Conservation (phyloP, 2,888 invertebrate genomes). For the Thysanoteuthis rhombus region DNA sequence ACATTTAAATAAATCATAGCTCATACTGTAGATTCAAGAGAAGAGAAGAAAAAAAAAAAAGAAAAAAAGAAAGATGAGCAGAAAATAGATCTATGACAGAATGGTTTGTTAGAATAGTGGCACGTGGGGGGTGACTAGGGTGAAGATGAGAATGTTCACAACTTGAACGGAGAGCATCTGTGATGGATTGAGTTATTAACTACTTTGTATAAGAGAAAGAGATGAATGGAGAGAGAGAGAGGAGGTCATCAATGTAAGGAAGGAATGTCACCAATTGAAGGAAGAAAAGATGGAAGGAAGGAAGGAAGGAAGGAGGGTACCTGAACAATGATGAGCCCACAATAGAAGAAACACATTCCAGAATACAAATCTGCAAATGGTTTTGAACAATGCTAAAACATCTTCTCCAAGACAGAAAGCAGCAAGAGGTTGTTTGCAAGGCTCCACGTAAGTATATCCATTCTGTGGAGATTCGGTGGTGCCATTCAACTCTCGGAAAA, state of each 20-base stretch:
- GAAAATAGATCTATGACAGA: no score
- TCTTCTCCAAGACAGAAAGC: conserved; percentile 1
- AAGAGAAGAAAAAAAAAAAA: no score
- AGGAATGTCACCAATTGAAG: background rate
- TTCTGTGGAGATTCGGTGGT: background rate
- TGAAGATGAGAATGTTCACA: background rate
- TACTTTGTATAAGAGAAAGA: background rate
- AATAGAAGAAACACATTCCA: background rate
- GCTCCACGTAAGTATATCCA: background rate
- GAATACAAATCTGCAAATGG: conserved; percentile 12
- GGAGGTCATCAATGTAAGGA: background rate
- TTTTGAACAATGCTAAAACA: background rate
- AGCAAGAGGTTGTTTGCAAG: background rate
- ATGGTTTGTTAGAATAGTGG: background rate
- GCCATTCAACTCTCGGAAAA: background rate
- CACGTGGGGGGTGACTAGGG: background rate
- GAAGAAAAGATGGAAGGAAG: no score
- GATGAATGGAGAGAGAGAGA: no score
- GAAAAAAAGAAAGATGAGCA: no score
- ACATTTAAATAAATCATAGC: no score
- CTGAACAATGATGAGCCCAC: background rate
- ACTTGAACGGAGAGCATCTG: background rate
- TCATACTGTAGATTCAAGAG: no score
- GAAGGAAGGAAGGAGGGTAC: no score
- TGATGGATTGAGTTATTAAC: background rate